These are phyloP conservation scores for Metallyticus violacea DNA, from an alignment of 2,888 invertebrate species.

Conservation along the genomic window DNA sequence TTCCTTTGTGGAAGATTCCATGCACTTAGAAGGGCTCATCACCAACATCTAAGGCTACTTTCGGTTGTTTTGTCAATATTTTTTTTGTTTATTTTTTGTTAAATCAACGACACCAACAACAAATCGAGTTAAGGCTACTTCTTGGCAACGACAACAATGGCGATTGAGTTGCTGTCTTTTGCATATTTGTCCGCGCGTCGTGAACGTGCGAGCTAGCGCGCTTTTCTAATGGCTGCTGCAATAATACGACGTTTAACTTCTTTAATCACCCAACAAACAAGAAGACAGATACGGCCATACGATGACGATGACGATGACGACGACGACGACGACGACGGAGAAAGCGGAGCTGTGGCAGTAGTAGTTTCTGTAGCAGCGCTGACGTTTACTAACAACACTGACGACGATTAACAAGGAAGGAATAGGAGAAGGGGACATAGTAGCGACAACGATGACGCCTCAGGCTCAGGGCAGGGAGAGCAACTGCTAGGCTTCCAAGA, in stretches of 20 bases:
- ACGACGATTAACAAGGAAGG: not conserved
- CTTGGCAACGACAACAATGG: not conserved
- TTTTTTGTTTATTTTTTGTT: not conserved
- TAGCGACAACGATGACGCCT: conserved; percentile 41
- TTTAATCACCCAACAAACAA: not conserved
- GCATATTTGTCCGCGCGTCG: not conserved
- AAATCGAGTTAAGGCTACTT: conserved; percentile 6
- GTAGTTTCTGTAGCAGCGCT: not conserved
- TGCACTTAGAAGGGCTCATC: not conserved
- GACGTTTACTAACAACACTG: not conserved
- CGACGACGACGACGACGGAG: not conserved
- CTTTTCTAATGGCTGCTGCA: not conserved
- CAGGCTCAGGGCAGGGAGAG: conserved; percentile 48
- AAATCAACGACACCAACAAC: not conserved
- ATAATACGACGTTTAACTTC: not conserved
- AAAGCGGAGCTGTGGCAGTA: not conserved
- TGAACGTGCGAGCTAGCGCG: not conserved
- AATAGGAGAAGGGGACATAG: not conserved
- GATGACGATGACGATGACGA: not conserved
- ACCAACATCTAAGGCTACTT: conserved; percentile 11
- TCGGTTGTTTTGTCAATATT: not conserved
- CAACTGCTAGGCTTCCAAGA: conserved; percentile 83
- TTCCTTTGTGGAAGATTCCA: not conserved
- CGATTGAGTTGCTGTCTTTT: not conserved
- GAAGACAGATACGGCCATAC: not conserved